A percentile compares a stretch with the other conserved stretches of the same genome.
Conservation (phyloP, 2,888 invertebrate species). For the Eucriotettix oculatus region DNA sequence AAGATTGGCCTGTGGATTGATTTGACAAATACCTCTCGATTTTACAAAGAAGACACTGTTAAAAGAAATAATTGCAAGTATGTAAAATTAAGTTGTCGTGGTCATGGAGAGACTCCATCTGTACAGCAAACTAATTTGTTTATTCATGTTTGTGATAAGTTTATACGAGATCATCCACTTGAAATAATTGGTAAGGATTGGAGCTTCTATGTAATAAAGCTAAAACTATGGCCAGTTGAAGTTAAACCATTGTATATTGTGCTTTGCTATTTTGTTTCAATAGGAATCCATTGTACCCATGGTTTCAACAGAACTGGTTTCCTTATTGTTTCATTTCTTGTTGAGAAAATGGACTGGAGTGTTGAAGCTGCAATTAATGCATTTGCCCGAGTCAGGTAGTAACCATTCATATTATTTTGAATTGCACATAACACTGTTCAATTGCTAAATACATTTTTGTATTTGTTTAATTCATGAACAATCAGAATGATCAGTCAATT, state of each 20-base stretch:
- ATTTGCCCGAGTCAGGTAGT: constrained; percentile 52
- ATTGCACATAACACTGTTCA: not conserved
- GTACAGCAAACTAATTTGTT: constrained; percentile 71
- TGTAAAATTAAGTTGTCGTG: constrained; percentile 74
- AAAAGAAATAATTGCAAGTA: constrained; percentile 64
- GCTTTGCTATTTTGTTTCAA: constrained; percentile 15
- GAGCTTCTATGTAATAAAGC: not conserved
- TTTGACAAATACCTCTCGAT: constrained; percentile 85
- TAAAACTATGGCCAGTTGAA: no score
- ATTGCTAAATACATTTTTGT: not conserved
- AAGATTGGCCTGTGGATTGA: constrained; percentile 93
- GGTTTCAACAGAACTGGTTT: constrained; percentile 98
- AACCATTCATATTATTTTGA: not conserved
- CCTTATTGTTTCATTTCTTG: constrained; percentile 78
- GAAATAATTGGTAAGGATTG: constrained; percentile 43
- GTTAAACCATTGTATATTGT: not conserved
- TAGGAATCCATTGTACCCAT: constrained; percentile 87
- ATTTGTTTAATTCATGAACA: not conserved
- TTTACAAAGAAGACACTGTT: constrained; percentile 72
- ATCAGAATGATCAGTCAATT: not conserved
- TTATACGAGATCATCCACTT: constrained; percentile 61
- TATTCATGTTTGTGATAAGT: constrained; percentile 59
- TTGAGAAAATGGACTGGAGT: constrained; percentile 66
- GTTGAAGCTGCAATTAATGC: constrained; percentile 66
- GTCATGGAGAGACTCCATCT: constrained; percentile 86